Percentiles rank a stretch among this genome's conserved stretches.
Evolutionary conservation across 2,888 invertebrate species (phyloP).

Genomic region (Acronicta leporina): DNA sequence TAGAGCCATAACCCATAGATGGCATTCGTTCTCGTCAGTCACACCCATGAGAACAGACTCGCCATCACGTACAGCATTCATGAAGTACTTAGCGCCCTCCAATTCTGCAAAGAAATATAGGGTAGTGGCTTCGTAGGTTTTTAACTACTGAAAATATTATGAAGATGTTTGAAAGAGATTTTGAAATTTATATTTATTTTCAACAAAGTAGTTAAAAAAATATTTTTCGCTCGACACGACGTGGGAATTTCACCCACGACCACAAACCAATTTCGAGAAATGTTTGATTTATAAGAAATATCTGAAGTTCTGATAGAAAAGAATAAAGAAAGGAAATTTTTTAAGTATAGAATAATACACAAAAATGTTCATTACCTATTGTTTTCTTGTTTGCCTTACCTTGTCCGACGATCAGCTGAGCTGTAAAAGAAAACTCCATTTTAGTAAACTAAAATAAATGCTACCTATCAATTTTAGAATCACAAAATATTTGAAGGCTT

Average conservation of each 20-base stretch:
- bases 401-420: constrained; percentile 97
- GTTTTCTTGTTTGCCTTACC: constrained; percentile 88
- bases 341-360: constrained; percentile 44
- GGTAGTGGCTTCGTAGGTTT: constrained; percentile 33
- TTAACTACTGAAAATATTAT: constrained; percentile 6
- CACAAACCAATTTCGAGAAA: background rate
- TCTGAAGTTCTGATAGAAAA: background rate
- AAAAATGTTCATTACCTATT: constrained; percentile 65
- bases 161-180: background rate
- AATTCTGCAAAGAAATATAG: constrained; percentile 90
- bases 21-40: constrained; percentile 99
- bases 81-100: constrained; percentile 98
- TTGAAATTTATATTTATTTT: background rate
- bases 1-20: constrained; percentile 99
- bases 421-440: constrained; percentile 85
- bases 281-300: background rate
- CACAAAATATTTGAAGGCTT: background rate
- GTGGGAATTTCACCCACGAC: constrained; percentile 9
- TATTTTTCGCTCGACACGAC: background rate
- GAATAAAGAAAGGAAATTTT: constrained; percentile 20
- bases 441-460: constrained; percentile 41
- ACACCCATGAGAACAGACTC: constrained; percentile 99
- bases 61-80: constrained; percentile 99
- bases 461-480: background rate
- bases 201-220: background rate